These are phyloP conservation scores for Varanus salvator DNA, from an alignment of 2,113 vertebrate genomes.

Conservation along the genomic window DNA sequence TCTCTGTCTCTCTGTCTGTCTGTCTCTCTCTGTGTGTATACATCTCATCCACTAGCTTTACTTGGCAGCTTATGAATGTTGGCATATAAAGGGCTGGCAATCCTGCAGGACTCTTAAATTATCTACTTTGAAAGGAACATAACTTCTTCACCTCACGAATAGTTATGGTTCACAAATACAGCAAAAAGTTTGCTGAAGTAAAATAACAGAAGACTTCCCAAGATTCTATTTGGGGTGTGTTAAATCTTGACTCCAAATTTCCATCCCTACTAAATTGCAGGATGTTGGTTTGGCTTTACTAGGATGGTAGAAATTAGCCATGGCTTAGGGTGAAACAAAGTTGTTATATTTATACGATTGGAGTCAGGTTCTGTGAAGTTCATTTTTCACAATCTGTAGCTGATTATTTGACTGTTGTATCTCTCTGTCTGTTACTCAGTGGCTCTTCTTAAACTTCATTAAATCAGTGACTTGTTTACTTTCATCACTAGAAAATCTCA, in stretches of 20 bases:
- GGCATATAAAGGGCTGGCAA: slow-evolving; percentile 46
- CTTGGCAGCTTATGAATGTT: slow-evolving; percentile 44
- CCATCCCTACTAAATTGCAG: background rate
- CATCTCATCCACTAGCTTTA: slow-evolving; percentile 17
- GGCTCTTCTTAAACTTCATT: background rate
- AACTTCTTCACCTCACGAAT: slow-evolving; percentile 47
- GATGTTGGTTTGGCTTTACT: background rate
- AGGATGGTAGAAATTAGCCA: background rate
- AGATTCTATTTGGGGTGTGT: slow-evolving; percentile 24
- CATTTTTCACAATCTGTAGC: slow-evolving; percentile 9
- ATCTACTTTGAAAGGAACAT: slow-evolving; percentile 38
- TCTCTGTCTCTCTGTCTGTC: too few species aligned
- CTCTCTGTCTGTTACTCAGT: background rate
- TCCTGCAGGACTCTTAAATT: slow-evolving; percentile 42
- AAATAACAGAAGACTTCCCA: background rate
- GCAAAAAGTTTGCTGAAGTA: slow-evolving; percentile 25
- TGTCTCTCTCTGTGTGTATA: background rate
- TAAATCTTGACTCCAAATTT: slow-evolving; percentile 28
- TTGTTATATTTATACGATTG: background rate
- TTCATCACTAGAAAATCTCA: background rate
- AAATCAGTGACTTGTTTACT: background rate
- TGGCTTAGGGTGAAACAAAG: background rate
- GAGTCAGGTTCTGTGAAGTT: background rate
- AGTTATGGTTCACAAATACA: slow-evolving; percentile 51
- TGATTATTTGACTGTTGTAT: background rate